Evolutionary conservation across 2,797 vertebrate species (phyloP).

Genomic region (Pantherophis alleghaniensis): DNA sequence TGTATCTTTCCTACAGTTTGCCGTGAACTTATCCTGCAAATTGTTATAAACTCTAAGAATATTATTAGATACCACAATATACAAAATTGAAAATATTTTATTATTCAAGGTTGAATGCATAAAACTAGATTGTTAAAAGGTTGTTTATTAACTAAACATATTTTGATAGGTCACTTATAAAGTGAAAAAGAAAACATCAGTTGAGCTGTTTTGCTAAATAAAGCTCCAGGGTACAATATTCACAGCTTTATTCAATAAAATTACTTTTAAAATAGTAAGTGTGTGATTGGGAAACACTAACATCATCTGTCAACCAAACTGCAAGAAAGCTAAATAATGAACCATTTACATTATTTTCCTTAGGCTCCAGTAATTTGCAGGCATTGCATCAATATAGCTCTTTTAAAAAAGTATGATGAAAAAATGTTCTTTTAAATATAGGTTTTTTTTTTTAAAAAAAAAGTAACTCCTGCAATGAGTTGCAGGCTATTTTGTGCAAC

Average conservation of each 20-base stretch:
- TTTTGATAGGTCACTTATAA: conserved; percentile 70
- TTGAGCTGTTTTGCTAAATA: conserved; percentile 73
- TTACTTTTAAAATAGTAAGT: conserved; percentile 76
- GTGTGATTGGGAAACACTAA: conserved; percentile 76
- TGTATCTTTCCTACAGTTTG: not conserved
- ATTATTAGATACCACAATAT: conserved; percentile 14
- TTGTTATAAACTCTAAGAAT: conserved; percentile 15
- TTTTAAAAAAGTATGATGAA: conserved; percentile 86
- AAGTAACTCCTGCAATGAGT: conserved; percentile 21
- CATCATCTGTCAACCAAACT: conserved; percentile 76
- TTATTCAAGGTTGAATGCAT: conserved; percentile 16
- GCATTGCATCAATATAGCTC: conserved; percentile 75
- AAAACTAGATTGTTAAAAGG: conserved; percentile 59
- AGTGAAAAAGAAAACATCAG: conserved; percentile 75
- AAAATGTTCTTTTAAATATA: conserved; percentile 62
- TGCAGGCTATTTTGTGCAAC: conserved; percentile 40
- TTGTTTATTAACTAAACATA: conserved; percentile 68
- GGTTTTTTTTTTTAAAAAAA: conserved; percentile 13
- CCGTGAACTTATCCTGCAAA: not conserved
- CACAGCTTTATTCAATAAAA: conserved; percentile 81
- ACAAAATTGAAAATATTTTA: conserved; percentile 35
- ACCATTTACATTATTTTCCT: conserved; percentile 78
- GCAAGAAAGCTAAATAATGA: conserved; percentile 80
- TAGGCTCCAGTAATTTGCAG: conserved; percentile 74
- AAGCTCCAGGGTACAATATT: conserved; percentile 79